These are phyloP conservation scores for Actenoides lindsayi DNA, from an alignment of 2,113 vertebrate genomes.

Conservation along the genomic window DNA sequence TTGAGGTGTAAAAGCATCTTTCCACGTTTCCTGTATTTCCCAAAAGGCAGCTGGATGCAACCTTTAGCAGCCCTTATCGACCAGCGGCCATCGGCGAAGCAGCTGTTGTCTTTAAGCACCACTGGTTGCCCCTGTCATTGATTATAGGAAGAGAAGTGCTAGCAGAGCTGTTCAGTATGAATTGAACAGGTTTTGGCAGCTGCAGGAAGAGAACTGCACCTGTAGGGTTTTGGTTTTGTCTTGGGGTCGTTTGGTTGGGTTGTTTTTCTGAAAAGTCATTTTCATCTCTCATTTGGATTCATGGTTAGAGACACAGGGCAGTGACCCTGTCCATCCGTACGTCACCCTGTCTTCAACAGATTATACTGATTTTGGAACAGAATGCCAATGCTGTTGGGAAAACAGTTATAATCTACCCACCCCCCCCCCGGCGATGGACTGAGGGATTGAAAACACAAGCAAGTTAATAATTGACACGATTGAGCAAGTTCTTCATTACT, in stretches of 20 bases:
- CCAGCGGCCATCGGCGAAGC: background rate
- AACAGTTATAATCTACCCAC: background rate
- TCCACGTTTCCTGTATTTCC: background rate
- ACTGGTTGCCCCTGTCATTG: background rate
- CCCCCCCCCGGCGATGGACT: background rate
- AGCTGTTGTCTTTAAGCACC: background rate
- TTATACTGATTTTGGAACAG: background rate
- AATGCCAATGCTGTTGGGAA: background rate
- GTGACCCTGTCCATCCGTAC: accelerated
- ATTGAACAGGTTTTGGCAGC: background rate
- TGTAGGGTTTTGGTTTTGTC: background rate
- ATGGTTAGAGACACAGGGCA: background rate
- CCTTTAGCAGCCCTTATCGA: background rate
- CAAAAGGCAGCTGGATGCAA: background rate
- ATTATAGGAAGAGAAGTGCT: background rate
- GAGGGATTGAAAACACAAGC: background rate
- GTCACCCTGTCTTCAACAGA: background rate
- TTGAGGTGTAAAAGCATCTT: background rate
- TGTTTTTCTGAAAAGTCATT: background rate
- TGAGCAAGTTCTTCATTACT: accelerated
- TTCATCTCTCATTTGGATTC: background rate
- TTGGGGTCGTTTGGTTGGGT: too few relatives aligned
- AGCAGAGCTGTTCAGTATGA: background rate
- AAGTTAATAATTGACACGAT: background rate
- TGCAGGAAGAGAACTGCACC: background rate